Evolutionary conservation across 2,113 vertebrate species (phyloP), one percentile per base, ranked within the genome.

Genomic region (Sinocyclocheilus anophthalmus): DNA sequence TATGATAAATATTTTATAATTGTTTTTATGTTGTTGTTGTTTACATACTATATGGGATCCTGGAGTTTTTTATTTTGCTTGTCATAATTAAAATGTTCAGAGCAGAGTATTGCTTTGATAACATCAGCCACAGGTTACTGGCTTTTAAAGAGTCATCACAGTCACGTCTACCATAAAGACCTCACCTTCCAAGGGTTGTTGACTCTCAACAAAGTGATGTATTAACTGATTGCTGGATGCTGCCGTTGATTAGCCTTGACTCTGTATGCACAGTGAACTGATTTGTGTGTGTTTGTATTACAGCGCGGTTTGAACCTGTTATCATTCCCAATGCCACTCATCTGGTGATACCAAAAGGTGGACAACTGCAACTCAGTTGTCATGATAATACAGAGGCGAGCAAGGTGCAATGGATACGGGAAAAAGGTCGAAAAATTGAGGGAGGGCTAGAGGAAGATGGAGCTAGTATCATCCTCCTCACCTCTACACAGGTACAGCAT

Each of bases 301-400:
- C 80, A 94, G 94, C 84, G 22, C 92, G 91, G 90, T 93, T 90
- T 70, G 90, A 92, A 69, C 94, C 92, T 26, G 83, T 93, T 89
- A 94, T 95, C 88, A 88, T 86, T 53, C 94, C 94, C 33, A 59
- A 90, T 0, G 92, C 88, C 85, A 91, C 93, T 87, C 89, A 95
- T 77, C 22, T 93, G 4, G 92, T 95, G 1, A 90, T 95, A 85
- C 92, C 92, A 90, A 93, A 89, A 85, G 89, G 87, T 55, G 91
- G 90, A 20, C 92, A 87, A 80, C 88, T 95, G 81, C 91, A 94
- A 88, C 91, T 95, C 48, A 88, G 77, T 73, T 95, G 94, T 85
- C 88, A 89, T 84, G 94, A 95, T 84, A 89, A 93, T 45, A 67
- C 70, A 61, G 88, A 88, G 7, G 42, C 5, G 0, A 76, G 88